Percentiles rank a stretch among this genome's conserved stretches.
Conservation (phyloP, 2,113 vertebrate genomes). For the Pampusana beccarii region DNA sequence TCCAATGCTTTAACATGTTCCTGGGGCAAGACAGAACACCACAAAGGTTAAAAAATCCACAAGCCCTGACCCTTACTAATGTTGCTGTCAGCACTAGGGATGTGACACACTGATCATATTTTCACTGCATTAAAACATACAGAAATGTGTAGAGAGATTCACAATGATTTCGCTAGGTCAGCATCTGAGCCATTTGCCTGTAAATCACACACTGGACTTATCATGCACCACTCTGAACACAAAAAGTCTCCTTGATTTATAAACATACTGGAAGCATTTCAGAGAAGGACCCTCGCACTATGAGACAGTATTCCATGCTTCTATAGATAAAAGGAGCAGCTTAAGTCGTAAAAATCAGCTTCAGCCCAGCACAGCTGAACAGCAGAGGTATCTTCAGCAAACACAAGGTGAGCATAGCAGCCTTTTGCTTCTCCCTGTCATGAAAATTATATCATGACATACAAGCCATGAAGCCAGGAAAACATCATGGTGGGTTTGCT, state of each 20-base stretch:
- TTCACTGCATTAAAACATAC: not conserved
- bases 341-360: not conserved
- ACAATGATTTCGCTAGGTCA: not conserved
- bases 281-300: not conserved
- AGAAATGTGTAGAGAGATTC: not conserved
- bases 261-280: not conserved
- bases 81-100: not conserved
- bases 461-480: not conserved
- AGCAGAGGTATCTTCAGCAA: not conserved
- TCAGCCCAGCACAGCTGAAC: not conserved
- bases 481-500: not conserved
- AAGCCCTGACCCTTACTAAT: not conserved
- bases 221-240: not conserved
- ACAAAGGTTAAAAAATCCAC: not conserved
- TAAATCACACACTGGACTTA: not conserved
- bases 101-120: not conserved
- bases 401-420: not conserved
- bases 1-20: not conserved
- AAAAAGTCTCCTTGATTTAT: not conserved
- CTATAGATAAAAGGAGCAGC: not conserved
- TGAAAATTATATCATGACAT: not conserved
- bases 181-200: not conserved
- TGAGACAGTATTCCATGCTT: not conserved
- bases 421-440: not conserved
- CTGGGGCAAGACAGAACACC: not conserved